Base-by-base conservation (phyloP, 1,140 invertebrate genomes). In the Drosophila simulans region DNA sequence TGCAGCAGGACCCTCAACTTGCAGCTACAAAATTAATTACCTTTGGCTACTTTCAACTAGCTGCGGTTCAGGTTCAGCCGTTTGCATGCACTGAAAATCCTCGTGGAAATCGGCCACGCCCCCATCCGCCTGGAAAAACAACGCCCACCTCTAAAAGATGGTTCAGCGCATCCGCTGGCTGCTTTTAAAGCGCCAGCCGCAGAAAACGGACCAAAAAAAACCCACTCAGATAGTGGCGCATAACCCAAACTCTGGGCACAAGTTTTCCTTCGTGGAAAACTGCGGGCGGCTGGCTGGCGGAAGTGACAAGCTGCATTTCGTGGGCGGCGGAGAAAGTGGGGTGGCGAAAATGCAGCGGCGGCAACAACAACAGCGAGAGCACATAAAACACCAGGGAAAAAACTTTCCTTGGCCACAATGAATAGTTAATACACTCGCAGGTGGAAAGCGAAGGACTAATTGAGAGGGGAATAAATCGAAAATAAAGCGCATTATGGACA, bases 21-120 rank as follows among this genome's bases (percentile, higher is more conserved):
- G 42, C 69, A 85, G 74, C 85, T 90, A 78, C 80, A 90, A 90
- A 89, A 89, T 89, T 89, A 89, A 89, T 89, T 89, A 89, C 85
- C 84, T 89, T 90, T 80, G 85, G 84, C 84, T 89, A 89, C 84
- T 90, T 89, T 66, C 85, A 89, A 89, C 85, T 90, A 57, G 77
- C 76, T 88, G 83, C 59, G 66, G 80, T 71, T 43, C 34, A 45
- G 57, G 43, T 22, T 55, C 56, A 49, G 40, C 34, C 25, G 71
- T 80, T 81, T 76, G 72, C 77, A 80, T 76, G 82, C 77, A 20
- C 40, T 17, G 37, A 54, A 27, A 20, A 54, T 34, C 17, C 37
- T 17, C 53, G 37, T 31, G 35, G 34, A 22, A 63, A 39, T 15
- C 25, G 25, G 17, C 35, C 20, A 25, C 11, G 10, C 20, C 64